Base-by-base conservation (phyloP, 2,888 invertebrate genomes). In the Chironomus tentans region DNA sequence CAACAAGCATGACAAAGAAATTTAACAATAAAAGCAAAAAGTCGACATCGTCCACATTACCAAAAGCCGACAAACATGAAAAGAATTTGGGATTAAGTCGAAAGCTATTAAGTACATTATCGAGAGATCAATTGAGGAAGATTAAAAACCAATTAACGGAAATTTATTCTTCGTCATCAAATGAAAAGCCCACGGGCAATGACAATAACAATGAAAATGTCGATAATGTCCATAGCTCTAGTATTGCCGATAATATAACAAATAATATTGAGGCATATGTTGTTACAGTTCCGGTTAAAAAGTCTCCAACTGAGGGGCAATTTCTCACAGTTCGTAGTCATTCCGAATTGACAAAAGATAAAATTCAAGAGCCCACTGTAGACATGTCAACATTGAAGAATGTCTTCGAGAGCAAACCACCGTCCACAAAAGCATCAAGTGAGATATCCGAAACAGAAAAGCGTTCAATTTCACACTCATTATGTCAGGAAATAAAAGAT, bases 81-180 rank as follows among this genome's bases (percentile, higher is more conserved):
- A 69, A 85, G 83, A 81, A 85, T 84, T 78, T 85, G 81, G 91
- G 92, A 7, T 86, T 93, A 12, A 92, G 92, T 6, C 91, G 89
- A 80, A 88, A 91, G 77, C 86, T 94, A 74, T 93, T 93, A 88
- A 93, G 93, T 80, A 93, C 94, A 79, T 84, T 94, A 65, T 93
- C 94, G 0, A 89, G 91, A 84, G 93, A 94, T 78, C 94, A 94
- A 84, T 91, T 94, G 0, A 90, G 89, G 79, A 90, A 91, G 28
- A 85, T 94, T 62, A 93, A 93, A 82, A 88, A 88, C 79, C 94
- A 94, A 81, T 82, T 94, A 0, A 91, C 90, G 79, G 92, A 93
- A 78, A 94, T 94, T 77, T 94, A 94, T 79, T 90, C 91, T 72
- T 90, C 91, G 72, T 38, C 68, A 46, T 38, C 68, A 21, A 74